Evolutionary conservation across 2,113 vertebrate genomes (phyloP), one percentile per base, ranked within the genome.

Genomic region (Dromas ardeola): DNA sequence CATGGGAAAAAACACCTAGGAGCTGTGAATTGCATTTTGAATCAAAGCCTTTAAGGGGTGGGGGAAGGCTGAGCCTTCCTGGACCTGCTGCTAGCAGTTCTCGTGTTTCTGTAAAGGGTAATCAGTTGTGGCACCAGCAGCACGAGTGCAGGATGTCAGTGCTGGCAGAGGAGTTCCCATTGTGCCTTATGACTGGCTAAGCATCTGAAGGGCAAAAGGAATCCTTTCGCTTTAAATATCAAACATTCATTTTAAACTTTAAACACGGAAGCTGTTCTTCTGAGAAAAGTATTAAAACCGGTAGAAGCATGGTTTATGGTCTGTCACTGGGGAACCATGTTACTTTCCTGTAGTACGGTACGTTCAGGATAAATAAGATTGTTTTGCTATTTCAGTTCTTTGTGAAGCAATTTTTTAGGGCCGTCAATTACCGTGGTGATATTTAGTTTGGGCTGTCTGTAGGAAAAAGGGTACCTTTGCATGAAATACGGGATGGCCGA

Each of bases 51-150:
- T 69, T 92, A 52, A 71, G 85, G 94, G 65, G 36, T 20, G 25
- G 27, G n/a, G 63, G 45, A 26, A 87, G 49, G 47, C 49, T 89
- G 47, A 95, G 30, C 34, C 52, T 95, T 89, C 25, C 86, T 80
- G 49, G 63, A 42, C 70, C 58, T 85, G 73, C 91, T 95, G 93
- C 18, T 87, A 20, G 58, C 71, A 73, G 66, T 23, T 91, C 70
- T 87, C 38, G 6, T 91, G 8, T 69, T 91, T 88, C 53, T 77
- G 67, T 87, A 10, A 62, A 70, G 36, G 61, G 70, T 73, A 83
- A 95, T 82, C 58, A 6, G 49, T 66, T 80, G 62, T 93, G 94
- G 93, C 95, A 95, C 45, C 53, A 72, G 74, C 71, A 93, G 74
- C 67, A 86, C 0, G 1, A 73, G 62, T 69, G 81, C 38, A 0